A percentile compares a stretch with the other conserved stretches of the same genome.
Conservation (phyloP, 2,797 vertebrate genomes). For the Neopelma chrysocephalum region DNA sequence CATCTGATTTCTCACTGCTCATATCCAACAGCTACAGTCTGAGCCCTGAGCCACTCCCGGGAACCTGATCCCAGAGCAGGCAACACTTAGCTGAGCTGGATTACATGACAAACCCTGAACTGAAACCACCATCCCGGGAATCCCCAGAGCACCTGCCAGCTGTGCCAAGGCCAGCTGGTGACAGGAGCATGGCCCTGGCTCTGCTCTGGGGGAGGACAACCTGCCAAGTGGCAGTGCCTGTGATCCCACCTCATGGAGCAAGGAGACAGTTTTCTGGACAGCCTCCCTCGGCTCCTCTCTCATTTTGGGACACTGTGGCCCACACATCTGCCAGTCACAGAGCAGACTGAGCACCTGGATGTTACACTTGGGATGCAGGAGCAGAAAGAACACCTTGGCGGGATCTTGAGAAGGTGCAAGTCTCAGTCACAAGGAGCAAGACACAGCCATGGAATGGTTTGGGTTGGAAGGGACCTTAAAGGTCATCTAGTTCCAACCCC, state of each 20-base stretch:
- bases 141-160: not conserved
- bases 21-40: not conserved
- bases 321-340: not conserved
- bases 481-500: accelerated
- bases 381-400: not conserved
- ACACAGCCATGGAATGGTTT: accelerated
- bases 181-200: not conserved
- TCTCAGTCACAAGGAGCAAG: not conserved
- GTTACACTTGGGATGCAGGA: not conserved
- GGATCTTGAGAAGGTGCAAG: not conserved
- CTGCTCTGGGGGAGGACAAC: not conserved
- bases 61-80: not conserved
- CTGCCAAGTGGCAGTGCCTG: not conserved
- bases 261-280: not conserved
- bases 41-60: accelerated
- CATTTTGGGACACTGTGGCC: not conserved
- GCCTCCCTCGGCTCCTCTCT: not conserved
- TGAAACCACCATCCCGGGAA: not conserved
- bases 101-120: not conserved
- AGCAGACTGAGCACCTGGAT: not conserved
- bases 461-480: not conserved
- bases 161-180: not conserved
- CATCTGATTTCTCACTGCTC: not conserved
- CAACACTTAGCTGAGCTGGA: not conserved
- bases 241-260: not conserved